Percentiles rank a stretch among this genome's conserved stretches.
These are phyloP conservation scores for Agrochola litura DNA, from an alignment of 2,888 invertebrate genomes.

Conservation along the genomic window DNA sequence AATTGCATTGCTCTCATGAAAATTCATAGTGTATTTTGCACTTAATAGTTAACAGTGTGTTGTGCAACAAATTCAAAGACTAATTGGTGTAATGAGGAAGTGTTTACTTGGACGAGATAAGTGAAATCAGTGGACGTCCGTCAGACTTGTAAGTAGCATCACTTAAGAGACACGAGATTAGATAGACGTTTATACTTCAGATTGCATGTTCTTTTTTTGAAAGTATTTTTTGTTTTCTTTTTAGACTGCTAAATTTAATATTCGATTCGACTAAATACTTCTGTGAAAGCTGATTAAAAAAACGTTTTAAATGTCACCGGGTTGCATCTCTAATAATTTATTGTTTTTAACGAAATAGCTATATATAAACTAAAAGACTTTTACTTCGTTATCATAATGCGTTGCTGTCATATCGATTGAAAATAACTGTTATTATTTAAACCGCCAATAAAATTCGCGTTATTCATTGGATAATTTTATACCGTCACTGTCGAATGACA, in stretches of 20 bases:
- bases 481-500: background rate
- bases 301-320: conserved; percentile 16
- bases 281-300: conserved; percentile 27
- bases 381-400: background rate
- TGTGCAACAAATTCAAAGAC: conserved; percentile 48
- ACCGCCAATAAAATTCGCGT: background rate
- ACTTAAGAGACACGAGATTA: conserved; percentile 31
- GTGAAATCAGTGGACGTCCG: conserved; percentile 53
- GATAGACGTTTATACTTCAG: conserved; percentile 34
- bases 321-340: conserved; percentile 26
- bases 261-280: conserved; percentile 24
- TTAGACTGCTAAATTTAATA: background rate
- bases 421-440: conserved; percentile 9
- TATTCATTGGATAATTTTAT: conserved; percentile 26
- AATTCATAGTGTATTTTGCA: conserved; percentile 45
- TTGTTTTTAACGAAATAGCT: background rate
- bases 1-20: conserved; percentile 55
- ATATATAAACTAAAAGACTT: background rate
- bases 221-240: conserved; percentile 37
- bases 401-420: background rate
- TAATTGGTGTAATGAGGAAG: conserved; percentile 57
- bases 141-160: conserved; percentile 25
- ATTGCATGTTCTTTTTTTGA: conserved; percentile 46
- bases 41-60: conserved; percentile 26
- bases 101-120: conserved; percentile 51